A percentile compares a stretch with the other conserved stretches of the same genome.
Evolutionary conservation across 92 coral and sea anemone species (phyloP).

Genomic region (Porites divaricata): DNA sequence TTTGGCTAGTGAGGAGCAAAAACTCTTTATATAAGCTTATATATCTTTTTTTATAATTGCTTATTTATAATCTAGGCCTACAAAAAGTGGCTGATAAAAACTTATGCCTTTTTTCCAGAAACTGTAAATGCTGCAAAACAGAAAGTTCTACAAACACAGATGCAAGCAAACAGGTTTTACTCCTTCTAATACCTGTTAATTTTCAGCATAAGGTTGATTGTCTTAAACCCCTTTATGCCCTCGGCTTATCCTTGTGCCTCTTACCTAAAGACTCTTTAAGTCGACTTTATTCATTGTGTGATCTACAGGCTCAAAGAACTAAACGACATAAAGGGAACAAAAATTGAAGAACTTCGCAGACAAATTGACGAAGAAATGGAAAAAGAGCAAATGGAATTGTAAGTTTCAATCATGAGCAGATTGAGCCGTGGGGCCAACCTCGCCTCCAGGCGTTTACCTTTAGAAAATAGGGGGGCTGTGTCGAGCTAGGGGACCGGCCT

Average conservation of each 20-base stretch:
- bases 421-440: too few relatives aligned
- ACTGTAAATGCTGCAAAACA: conserved; percentile 81
- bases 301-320: conserved; percentile 61
- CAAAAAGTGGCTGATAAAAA: not conserved
- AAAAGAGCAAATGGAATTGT: conserved; percentile 68
- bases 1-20: too few relatives aligned
- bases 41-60: not conserved
- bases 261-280: too few relatives aligned
- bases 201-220: not conserved
- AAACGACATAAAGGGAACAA: conserved; percentile 65
- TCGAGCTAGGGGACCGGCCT: too few relatives aligned
- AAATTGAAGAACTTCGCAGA: conserved; percentile 60
- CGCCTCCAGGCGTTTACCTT: too few relatives aligned
- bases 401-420: conserved; percentile 16
- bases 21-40: not conserved
- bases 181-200: not conserved
- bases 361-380: conserved; percentile 66
- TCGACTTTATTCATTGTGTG: not conserved
- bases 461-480: too few relatives aligned
- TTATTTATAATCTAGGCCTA: not conserved
- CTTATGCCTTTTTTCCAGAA: conserved; percentile 36
- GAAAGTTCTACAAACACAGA: conserved; percentile 73
- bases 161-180: conserved; percentile 66
- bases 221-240: too few relatives aligned
- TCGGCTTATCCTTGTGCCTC: too few relatives aligned